Evolutionary conservation across 2,888 invertebrate genomes (phyloP), one percentile per base, ranked within the genome.

Genomic region (Spilarctia lutea): DNA sequence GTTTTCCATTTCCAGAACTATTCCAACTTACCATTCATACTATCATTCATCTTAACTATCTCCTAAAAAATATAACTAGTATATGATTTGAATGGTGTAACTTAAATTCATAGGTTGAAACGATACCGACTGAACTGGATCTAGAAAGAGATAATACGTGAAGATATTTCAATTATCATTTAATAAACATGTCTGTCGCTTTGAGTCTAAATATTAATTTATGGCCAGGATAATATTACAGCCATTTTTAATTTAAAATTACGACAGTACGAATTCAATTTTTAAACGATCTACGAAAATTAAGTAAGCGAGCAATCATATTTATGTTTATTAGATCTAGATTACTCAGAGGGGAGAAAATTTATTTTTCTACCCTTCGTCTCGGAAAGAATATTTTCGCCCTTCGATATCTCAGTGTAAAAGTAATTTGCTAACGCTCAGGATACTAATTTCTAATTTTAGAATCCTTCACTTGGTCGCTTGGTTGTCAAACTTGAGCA

Each of bases 241-340:
- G 30, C 30, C 30, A 8, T 30, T 52, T 11, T n/a, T 56, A 35
- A 52, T 69, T 69, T 18, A 3, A 52, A 48, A n/a, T 48, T 11
- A 30, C 45, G 30, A 30, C 8, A 56, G n/a, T 35, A 56, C 18
- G 52, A 69, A 56, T 35, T 35, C 6, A 69, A 56, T 35, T 69
- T n/a, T 4, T 3, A 69, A 56, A 48, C 13, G 33, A 48, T 39
- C 42, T 27, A 18, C 20, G 30, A n/a, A 68, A 75, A 74, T 80
- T 76, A 75, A 45, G 35, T 72, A n/a, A 76, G 65, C 72, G 65
- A n/a, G 60, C 18, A 75, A 77, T 69, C 65, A 70, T 74, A 74
- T 65, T 45, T 48, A 52, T 65, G 60, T 75, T 84, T 80, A 84
- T 80, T 79, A 69, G 72, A 75, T 82, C 56, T 73, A 71, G 68